Evolutionary conservation across 2,888 invertebrate species (phyloP).

Genomic region (Lasioglossum morio): DNA sequence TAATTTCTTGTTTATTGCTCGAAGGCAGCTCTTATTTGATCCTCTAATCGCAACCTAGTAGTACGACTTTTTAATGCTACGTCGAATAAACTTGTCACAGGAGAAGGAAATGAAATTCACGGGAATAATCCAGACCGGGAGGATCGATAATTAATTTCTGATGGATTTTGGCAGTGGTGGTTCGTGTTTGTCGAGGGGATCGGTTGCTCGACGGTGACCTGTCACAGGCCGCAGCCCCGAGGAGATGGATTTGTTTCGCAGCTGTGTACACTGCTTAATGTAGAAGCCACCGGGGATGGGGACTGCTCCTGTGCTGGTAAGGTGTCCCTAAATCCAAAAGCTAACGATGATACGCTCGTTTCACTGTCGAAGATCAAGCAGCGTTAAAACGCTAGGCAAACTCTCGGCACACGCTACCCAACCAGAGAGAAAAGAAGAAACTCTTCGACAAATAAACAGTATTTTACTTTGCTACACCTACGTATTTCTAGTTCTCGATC

Average conservation of each 20-base stretch:
- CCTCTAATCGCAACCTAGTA: background rate
- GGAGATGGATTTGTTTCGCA: conserved; percentile 83
- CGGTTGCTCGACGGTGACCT: conserved; percentile 63
- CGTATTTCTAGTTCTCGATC: conserved; percentile 52
- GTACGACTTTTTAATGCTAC: background rate
- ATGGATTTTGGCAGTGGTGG: conserved; percentile 64
- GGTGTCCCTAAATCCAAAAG: conserved; percentile 79
- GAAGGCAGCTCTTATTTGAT: background rate
- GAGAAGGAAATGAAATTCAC: background rate
- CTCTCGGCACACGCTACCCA: background rate
- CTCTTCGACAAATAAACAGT: background rate
- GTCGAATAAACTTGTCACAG: background rate
- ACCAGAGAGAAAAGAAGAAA: conserved; percentile 4
- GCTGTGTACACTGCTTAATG: conserved; percentile 84
- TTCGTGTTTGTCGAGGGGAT: conserved; percentile 74
- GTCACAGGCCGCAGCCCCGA: conserved; percentile 69
- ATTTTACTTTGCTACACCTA: background rate
- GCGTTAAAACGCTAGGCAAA: conserved; percentile 57
- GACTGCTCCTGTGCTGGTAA: conserved; percentile 78
- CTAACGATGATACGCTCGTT: conserved; percentile 73
- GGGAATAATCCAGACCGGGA: background rate
- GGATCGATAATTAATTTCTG: conserved; percentile 78
- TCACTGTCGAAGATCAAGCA: conserved; percentile 64
- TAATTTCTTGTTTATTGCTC: background rate
- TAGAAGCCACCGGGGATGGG: conserved; percentile 70